Base-by-base conservation (phyloP, 2,888 invertebrate genomes). In the Drosophila yooni region DNA sequence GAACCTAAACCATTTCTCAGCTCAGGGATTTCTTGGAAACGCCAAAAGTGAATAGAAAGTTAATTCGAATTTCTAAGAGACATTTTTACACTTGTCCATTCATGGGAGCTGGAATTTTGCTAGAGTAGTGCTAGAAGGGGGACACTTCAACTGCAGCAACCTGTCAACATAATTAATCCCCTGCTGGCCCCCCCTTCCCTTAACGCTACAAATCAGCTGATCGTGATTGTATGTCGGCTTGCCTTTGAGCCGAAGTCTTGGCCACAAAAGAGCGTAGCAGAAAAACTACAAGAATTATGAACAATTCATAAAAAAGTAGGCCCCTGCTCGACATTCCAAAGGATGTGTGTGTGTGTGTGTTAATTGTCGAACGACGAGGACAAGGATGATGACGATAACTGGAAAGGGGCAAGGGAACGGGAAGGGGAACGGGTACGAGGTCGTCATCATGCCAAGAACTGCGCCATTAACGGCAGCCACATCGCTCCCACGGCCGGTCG, bases 131-230 rank as follows among this genome's bases (percentile, higher is more conserved):
- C 27, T 34, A 38, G 4, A 31, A 38, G 25, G 36, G 65, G 33
- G 58, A 67, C 84, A 71, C 81, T 75, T 76, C 71, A 79, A 70
- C 71, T 68, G 81, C 76, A 62, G 74, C 73, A 87, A 87, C 83
- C 89, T 88, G 87, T 88, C 87, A 87, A 83, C 89, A 79, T 83
- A 80, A 88, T 88, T 84, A 89, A 88, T 87, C 79, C 88, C 69
- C 52, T 59, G 13, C 63, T 50, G 33, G 33, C 50, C 67, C 64
- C 43, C 46, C 25, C 46, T 13, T 7, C 2, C 1, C 48, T 15
- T 25, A 13, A 52, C 64, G 53, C 60, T 15, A 70, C 70, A 73
- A 79, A 89, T 89, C 87, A 88, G 89, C 89, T 89, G 83, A 87
- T 81, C 75, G 67, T 71, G 69, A 27, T 50, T 18, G 36, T 43